phyloP scores from a whole-genome alignment of 2,888 invertebrate species.

The Sicus ferrugineus region DNA sequence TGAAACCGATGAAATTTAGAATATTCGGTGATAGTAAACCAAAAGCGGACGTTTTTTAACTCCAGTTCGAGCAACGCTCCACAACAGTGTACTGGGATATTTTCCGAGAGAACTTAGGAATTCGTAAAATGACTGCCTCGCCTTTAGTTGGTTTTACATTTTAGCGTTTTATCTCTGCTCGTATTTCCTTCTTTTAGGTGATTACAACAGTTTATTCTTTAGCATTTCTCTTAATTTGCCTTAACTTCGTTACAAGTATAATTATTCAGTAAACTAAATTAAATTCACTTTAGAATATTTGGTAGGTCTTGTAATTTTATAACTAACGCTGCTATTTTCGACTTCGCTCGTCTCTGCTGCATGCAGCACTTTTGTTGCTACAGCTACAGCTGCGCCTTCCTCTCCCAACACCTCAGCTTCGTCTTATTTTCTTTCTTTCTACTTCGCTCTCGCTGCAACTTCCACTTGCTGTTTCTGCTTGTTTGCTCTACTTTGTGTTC shows the following conservation, averaged over 20 bases:
- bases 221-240: not conserved
- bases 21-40: too few species aligned
- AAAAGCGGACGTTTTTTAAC: too few species aligned
- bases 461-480: slow-evolving; percentile 27
- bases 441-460: not conserved
- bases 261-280: slow-evolving; percentile 42
- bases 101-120: too few species aligned
- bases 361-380: not conserved
- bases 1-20: too few species aligned
- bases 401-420: not conserved
- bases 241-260: not conserved
- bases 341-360: not conserved
- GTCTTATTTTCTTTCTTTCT: not conserved
- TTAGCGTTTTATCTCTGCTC: too few species aligned
- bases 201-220: slow-evolving; percentile 25
- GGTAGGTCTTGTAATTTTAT: slow-evolving; percentile 45
- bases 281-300: slow-evolving; percentile 51
- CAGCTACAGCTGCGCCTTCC: not conserved
- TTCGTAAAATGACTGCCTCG: slow-evolving; percentile 25
- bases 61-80: too few species aligned
- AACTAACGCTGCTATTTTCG: slow-evolving; percentile 41
- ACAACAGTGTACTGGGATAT: too few species aligned
- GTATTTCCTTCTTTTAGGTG: slow-evolving; percentile 18
- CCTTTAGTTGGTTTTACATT: slow-evolving; percentile 24
- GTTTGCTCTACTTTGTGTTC: slow-evolving; percentile 28